Conservation (phyloP, 2,113 vertebrate species). For the Microcebus murinus region DNA sequence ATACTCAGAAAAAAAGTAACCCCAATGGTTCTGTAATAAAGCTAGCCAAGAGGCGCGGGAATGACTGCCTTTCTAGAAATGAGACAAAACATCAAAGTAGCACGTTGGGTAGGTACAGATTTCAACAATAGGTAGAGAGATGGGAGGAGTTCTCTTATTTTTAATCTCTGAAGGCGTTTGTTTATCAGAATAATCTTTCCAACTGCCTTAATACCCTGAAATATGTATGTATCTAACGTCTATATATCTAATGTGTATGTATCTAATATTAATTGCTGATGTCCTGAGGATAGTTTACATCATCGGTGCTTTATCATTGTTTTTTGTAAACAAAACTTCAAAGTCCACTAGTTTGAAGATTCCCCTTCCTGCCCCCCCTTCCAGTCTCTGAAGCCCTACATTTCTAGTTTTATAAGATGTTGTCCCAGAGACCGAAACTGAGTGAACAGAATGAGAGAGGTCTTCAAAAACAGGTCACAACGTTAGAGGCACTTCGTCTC, state of each 20-base stretch:
- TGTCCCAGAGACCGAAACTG: background rate
- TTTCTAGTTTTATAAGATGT: background rate
- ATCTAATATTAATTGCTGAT: fast-evolving
- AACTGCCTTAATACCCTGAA: background rate
- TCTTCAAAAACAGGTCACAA: slow-evolving; percentile 29
- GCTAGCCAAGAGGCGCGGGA: background rate
- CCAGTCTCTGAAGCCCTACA: background rate
- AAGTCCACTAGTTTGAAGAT: background rate
- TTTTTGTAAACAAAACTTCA: background rate
- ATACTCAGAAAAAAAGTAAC: background rate
- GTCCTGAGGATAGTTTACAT: background rate
- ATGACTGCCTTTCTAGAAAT: background rate
- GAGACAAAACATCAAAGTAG: background rate
- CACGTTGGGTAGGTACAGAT: background rate
- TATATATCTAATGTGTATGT: no score
- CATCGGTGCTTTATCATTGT: background rate
- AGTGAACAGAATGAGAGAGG: background rate
- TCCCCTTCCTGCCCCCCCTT: no score
- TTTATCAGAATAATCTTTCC: background rate
- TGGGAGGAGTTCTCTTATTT: background rate
- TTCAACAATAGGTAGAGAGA: background rate
- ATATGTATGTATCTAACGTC: no score
- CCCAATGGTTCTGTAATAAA: background rate
- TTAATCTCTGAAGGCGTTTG: background rate
- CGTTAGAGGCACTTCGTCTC: background rate